phyloP scores from a whole-genome alignment of 2,888 invertebrate genomes.

The Linnaemya tessellans region DNA sequence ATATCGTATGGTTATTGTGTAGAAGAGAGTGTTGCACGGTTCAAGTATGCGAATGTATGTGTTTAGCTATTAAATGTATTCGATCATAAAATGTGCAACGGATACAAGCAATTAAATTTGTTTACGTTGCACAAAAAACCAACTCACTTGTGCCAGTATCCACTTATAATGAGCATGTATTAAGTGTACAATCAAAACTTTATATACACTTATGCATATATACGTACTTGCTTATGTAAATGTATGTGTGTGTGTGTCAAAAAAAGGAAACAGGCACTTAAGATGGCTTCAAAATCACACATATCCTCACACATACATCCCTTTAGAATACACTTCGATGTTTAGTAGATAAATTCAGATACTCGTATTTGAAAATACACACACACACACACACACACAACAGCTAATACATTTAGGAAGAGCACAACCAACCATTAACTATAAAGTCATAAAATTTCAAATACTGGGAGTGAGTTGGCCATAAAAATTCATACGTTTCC shows the following conservation, averaged over 20 bases:
- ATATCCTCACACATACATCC: background rate
- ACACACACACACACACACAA: background rate
- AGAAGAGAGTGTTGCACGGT: background rate
- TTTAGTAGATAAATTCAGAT: conserved; percentile 48
- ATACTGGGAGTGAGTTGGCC: conserved; percentile 22
- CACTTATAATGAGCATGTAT: conserved; percentile 23
- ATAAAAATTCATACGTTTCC: conserved; percentile 41
- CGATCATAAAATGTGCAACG: conserved; percentile 75
- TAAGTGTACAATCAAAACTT: background rate
- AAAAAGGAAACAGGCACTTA: conserved; percentile 71
- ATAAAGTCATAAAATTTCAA: conserved; percentile 57
- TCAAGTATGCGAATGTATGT: conserved; percentile 28
- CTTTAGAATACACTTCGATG: conserved; percentile 7
- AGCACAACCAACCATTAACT: conserved; percentile 41
- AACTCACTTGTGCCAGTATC: conserved; percentile 26
- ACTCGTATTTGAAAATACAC: too few species aligned
- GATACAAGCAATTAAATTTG: conserved; percentile 75
- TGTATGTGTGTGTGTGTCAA: conserved; percentile 15
- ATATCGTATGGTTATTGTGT: conserved; percentile 31
- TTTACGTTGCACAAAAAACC: conserved; percentile 72
- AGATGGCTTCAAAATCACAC: conserved; percentile 35
- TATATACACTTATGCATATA: conserved; percentile 9
- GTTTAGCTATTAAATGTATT: conserved; percentile 73
- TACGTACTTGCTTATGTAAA: background rate
- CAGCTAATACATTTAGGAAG: background rate